phyloP scores from a whole-genome alignment of 2,797 vertebrate genomes.

The Tadarida brasiliensis region DNA sequence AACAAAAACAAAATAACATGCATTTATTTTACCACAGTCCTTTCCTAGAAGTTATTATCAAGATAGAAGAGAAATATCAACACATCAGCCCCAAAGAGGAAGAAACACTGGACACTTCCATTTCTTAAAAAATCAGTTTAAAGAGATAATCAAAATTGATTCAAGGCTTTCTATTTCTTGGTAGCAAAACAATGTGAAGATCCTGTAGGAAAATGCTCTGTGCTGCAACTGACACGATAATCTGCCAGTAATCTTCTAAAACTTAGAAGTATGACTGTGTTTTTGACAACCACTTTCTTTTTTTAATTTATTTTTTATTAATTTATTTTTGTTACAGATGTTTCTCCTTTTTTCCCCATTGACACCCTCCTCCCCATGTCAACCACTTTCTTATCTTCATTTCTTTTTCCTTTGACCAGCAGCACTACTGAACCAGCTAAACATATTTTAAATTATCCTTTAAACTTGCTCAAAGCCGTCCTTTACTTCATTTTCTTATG shows the following conservation, averaged over 20 bases:
- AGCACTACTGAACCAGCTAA: neutral
- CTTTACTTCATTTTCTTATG: neutral
- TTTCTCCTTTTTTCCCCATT: no score
- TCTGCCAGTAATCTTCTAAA: constrained; percentile 46
- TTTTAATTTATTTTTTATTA: neutral
- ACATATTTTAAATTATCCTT: neutral
- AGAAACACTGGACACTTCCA: neutral
- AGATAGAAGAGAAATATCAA: constrained; percentile 48
- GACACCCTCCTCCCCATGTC: no score
- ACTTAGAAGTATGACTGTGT: neutral
- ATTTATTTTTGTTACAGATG: no score
- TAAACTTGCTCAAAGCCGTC: neutral
- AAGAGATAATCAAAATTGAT: constrained; percentile 63
- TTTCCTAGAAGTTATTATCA: constrained; percentile 36
- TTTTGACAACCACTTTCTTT: neutral
- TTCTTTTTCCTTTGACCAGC: neutral
- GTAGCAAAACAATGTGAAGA: neutral
- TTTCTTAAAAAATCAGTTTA: neutral
- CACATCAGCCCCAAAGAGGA: constrained; percentile 56
- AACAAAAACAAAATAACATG: neutral
- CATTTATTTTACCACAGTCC: neutral
- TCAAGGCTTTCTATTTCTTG: neutral
- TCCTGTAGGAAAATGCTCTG: neutral
- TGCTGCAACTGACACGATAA: neutral
- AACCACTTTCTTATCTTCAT: neutral